Base-by-base conservation (phyloP, 1,140 invertebrate genomes). In the Pogonus chalceus region DNA sequence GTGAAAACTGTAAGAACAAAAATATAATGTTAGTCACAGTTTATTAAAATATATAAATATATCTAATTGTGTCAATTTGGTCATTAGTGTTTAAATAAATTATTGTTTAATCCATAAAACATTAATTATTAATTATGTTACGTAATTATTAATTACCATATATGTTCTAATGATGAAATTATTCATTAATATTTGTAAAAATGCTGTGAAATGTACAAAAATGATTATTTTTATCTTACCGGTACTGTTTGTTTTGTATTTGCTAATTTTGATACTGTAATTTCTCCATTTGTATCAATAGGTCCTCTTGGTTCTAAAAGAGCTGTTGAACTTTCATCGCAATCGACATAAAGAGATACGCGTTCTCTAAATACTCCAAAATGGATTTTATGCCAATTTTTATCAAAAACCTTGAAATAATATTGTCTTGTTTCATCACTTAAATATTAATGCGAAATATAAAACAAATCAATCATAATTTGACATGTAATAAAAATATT, bases 351-450 rank as follows among this genome's bases (percentile, higher is more conserved):
- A 1, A 88, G 66, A 12, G 80, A 66, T 0, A 86, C 78, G 22
- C 76, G 75, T 49, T 87, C 77, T 54, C 79, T 74, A 51, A 77
- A 82, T 1, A 89, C 76, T 2, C 84, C 83, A 53, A 89, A 77
- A 62, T 89, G 84, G 3, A 91, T 71, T 71, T 90, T 90, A 62
- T 90, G 87, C 88, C 87, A 90, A 43, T 81, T 77, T 51, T 76
- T 77, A 59, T 83, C 79, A 64, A 90, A 88, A n/a, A 88, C 69
- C 83, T 87, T 67, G 4, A 74, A 73, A 55, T 52, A 51, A 14
- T 49, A 52, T 22, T 37, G 50, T 4, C 14, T n/a, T 10, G n/a
- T n/a, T 20, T 49, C 47, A 16, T 49, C 22, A 14, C n/a, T 20
- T 20, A 37, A 37, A 52, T 37, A 23, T 22, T 20, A 16, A 50